Evolutionary conservation across 1,140 invertebrate genomes (phyloP), one percentile per base, ranked within the genome.

Genomic region (Lasaia peninsularis): DNA sequence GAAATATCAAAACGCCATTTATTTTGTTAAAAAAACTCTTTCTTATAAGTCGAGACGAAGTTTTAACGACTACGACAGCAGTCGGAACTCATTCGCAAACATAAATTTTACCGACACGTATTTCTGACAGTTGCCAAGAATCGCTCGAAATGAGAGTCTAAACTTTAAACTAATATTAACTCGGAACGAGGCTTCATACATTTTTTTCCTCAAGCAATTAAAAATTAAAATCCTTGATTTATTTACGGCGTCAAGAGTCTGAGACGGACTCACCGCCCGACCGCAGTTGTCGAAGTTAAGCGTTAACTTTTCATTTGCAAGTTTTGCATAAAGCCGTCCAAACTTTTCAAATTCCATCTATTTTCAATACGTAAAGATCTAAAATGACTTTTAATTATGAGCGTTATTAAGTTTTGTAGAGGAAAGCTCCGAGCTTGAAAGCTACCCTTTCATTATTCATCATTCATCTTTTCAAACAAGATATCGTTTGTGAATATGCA

Each of bases 231-330:
- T 52, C 51, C 51, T 34, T 52, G 40, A 56, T 44, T 31, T 44
- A 56, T 44, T 48, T 56, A 12, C 37, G 62, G 58, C 60, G 62
- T 61, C 58, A 70, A 58, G 58, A 74, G 66, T 62, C 65, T 60
- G 67, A 61, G 51, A 56, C 64, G 58, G 60, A 24, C 53, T 31
- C 53, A 60, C 12, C 10, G 33, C 33, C 8, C 67, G 63, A 57
- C 60, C 64, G 63, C 71, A 58, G 58, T 68, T 76, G 75, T 76
- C 73, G 67, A 37, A 78, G 63, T 78, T 75, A 62, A 57, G 65
- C 78, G 74, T 80, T 82, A 80, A 80, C 75, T 80, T 82, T 80
- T 80, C 75, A 82, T 82, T 82, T 82, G 68, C 73, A 80, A 80
- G 67, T 80, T 82, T 66, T 62, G 69, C 31, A 65, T 65, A 69